Evolutionary conservation across 2,797 vertebrate species (phyloP).

Genomic region (Falco columbarius): DNA sequence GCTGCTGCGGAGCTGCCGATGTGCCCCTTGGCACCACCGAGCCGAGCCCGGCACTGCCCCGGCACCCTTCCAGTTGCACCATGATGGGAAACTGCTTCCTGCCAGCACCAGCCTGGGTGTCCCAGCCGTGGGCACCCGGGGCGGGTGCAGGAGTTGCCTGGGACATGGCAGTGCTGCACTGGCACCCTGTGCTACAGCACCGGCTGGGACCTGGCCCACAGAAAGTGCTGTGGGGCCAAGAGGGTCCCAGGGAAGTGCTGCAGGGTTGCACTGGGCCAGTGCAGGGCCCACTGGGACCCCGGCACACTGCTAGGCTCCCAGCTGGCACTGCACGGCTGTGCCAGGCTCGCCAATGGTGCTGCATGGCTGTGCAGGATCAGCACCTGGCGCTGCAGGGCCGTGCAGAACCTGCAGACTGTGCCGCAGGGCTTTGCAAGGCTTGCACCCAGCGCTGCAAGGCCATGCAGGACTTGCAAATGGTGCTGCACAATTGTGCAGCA

Average conservation of each 20-base stretch:
- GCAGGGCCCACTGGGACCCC: accelerated
- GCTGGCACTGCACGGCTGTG: background rate
- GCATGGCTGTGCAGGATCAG: background rate
- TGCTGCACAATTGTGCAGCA: background rate
- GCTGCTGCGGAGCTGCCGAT: background rate
- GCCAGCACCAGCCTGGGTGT: background rate
- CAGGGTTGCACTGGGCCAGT: background rate
- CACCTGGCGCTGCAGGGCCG: background rate
- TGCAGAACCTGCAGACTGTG: background rate
- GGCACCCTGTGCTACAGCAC: background rate
- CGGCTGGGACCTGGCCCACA: background rate
- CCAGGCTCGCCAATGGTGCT: background rate
- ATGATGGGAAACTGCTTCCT: background rate
- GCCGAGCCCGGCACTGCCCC: background rate
- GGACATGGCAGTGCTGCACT: background rate
- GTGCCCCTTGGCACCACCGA: background rate
- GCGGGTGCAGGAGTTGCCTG: background rate
- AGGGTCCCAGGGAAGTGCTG: background rate
- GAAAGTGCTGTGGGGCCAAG: background rate
- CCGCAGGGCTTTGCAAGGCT: background rate
- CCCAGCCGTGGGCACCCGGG: background rate
- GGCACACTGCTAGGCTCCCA: background rate
- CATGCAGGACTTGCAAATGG: background rate
- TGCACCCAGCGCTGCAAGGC: background rate
- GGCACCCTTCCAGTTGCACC: background rate